Percentiles rank a stretch among this genome's conserved stretches.
phyloP scores from a whole-genome alignment of 2,888 invertebrate species.

The Lottia gigantea region DNA sequence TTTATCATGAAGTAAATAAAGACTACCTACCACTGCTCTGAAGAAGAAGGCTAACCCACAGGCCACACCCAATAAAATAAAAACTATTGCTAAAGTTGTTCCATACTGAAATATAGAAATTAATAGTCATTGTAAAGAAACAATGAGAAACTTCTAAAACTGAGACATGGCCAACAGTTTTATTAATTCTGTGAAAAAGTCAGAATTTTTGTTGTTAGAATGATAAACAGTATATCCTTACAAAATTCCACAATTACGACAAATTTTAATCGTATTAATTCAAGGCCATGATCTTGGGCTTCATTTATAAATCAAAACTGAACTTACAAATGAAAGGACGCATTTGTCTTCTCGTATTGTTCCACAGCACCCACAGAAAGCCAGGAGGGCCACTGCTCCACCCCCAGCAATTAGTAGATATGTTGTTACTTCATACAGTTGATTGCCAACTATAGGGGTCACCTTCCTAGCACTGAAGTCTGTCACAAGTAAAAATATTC shows the following conservation, averaged over 20 bases:
- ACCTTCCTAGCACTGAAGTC: slow-evolving; percentile 61
- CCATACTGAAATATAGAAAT: slow-evolving; percentile 52
- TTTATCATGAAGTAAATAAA: too few species aligned
- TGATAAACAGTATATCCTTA: too few species aligned
- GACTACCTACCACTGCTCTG: slow-evolving; percentile 48
- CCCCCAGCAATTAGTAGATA: slow-evolving; percentile 59
- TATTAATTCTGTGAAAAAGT: too few species aligned
- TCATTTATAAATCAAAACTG: not conserved
- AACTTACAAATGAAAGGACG: slow-evolving; percentile 61
- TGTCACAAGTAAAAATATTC: slow-evolving; percentile 59
- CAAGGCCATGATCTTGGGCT: too few species aligned
- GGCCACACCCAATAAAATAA: slow-evolving; percentile 46
- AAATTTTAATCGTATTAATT: too few species aligned
- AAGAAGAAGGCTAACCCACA: slow-evolving; percentile 54
- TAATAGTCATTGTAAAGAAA: not conserved
- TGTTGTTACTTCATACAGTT: slow-evolving; percentile 57
- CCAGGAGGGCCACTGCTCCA: slow-evolving; percentile 57
- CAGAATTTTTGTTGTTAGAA: too few species aligned
- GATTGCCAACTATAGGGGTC: slow-evolving; percentile 54
- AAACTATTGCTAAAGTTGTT: slow-evolving; percentile 50
- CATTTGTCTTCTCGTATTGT: slow-evolving; percentile 61
- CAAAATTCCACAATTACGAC: too few species aligned
- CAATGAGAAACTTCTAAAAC: too few species aligned
- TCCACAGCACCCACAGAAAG: slow-evolving; percentile 62
- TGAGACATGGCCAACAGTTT: too few species aligned